phyloP scores from a whole-genome alignment of 2,113 vertebrate genomes.

The Ochotona curzoniae region DNA sequence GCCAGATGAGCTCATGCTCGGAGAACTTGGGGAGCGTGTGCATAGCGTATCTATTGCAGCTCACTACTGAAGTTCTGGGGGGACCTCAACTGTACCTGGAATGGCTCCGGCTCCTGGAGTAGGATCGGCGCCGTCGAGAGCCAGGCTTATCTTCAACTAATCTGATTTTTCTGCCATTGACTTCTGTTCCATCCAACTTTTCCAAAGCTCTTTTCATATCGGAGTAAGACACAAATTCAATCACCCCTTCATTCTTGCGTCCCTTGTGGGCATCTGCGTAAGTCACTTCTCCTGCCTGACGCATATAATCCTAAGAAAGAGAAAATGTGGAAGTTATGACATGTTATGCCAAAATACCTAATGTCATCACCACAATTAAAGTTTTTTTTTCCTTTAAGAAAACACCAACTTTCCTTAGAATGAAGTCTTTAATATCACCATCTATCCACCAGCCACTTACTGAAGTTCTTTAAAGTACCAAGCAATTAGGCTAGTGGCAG shows the following conservation, averaged over 20 bases:
- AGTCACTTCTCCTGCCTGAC: conserved; percentile 98
- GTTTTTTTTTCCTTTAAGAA: conserved; percentile 14
- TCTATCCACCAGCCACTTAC: not conserved
- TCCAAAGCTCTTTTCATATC: conserved; percentile 99
- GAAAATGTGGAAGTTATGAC: not conserved
- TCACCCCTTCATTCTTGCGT: conserved; percentile 96
- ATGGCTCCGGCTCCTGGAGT: conserved; percentile 94
- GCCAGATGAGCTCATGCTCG: not conserved
- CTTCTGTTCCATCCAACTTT: conserved; percentile 97
- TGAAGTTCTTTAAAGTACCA: not conserved
- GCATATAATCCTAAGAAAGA: conserved; percentile 95
- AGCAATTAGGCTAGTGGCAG: not conserved
- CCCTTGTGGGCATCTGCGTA: conserved; percentile 98
- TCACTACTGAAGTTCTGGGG: not conserved
- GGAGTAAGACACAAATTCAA: conserved; percentile 97
- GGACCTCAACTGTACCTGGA: conserved; percentile 87
- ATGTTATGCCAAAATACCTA: not conserved
- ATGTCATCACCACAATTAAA: not conserved
- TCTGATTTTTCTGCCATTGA: conserved; percentile 97
- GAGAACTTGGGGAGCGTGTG: not conserved
- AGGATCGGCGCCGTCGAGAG: conserved; percentile 92
- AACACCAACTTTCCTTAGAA: not conserved
- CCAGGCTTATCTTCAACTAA: conserved; percentile 97
- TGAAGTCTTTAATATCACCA: conserved; percentile 21
- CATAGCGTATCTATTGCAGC: not conserved